A percentile compares a stretch with the other conserved stretches of the same genome.
phyloP scores from a whole-genome alignment of 2,113 vertebrate genomes.

The Chaetodon trifascialis region DNA sequence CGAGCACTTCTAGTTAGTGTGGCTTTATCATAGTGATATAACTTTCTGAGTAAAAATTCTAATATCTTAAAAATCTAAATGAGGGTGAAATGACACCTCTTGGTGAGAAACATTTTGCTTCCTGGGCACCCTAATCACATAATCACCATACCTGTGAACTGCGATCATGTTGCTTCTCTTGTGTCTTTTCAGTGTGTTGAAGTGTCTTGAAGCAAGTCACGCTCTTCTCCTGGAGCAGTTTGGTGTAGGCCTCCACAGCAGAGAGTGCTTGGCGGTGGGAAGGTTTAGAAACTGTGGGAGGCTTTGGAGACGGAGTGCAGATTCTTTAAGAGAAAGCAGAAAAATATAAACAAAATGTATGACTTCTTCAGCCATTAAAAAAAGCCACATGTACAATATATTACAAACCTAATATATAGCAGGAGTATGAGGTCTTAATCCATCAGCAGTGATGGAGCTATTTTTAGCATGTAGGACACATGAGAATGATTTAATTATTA shows the following conservation, averaged over 20 bases:
- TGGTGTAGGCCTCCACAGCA: slow-evolving; percentile 75
- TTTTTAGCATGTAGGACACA: background rate
- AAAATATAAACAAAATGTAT: background rate
- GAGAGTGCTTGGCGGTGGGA: slow-evolving; percentile 73
- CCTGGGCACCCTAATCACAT: background rate
- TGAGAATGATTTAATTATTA: background rate
- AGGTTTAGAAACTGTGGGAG: slow-evolving; percentile 75
- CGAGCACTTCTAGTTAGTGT: too few relatives aligned
- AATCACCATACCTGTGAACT: slow-evolving; percentile 63
- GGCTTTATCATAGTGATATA: background rate
- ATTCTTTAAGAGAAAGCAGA: slow-evolving; percentile 71
- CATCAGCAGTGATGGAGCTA: background rate
- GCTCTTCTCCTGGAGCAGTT: slow-evolving; percentile 81
- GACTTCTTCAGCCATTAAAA: background rate
- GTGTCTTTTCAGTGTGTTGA: slow-evolving; percentile 82
- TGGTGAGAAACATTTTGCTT: background rate
- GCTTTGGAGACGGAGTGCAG: slow-evolving; percentile 80
- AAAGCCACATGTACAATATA: background rate
- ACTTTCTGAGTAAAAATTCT: background rate
- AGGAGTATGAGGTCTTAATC: background rate
- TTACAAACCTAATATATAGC: background rate
- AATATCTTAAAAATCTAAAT: background rate
- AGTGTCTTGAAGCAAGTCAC: slow-evolving; percentile 62
- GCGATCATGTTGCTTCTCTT: slow-evolving; percentile 81
- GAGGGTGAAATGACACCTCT: background rate